Percentiles rank a stretch among this genome's conserved stretches.
Evolutionary conservation across 2,113 vertebrate genomes (phyloP).

Genomic region (Lanius collurio): DNA sequence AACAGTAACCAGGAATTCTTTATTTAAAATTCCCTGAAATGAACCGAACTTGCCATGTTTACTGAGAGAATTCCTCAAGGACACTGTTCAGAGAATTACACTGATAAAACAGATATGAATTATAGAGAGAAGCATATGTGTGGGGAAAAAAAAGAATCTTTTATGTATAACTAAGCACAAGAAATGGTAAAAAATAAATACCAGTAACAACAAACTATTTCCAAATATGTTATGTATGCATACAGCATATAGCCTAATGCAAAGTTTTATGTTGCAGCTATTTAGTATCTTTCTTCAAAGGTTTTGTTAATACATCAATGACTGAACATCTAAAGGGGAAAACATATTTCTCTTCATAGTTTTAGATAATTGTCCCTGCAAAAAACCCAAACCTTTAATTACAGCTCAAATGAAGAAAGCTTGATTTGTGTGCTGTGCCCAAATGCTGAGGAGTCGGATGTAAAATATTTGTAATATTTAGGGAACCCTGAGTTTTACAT

Average conservation of each 20-base stretch:
- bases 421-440: conserved; percentile 80
- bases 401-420: conserved; percentile 82
- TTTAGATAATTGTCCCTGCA: conserved; percentile 83
- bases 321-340: conserved; percentile 74
- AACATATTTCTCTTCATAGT: conserved; percentile 81
- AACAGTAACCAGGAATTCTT: background rate
- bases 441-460: conserved; percentile 84
- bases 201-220: conserved; percentile 25
- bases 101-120: conserved; percentile 70
- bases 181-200: conserved; percentile 60
- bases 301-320: conserved; percentile 74
- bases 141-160: background rate
- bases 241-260: conserved; percentile 30
- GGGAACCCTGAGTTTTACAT: conserved; percentile 96
- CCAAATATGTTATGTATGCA: conserved; percentile 32
- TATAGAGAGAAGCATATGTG: conserved; percentile 49
- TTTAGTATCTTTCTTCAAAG: conserved; percentile 70
- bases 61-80: conserved; percentile 43
- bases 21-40: background rate
- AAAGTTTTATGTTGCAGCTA: conserved; percentile 47
- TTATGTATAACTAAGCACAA: conserved; percentile 69
- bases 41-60: background rate
- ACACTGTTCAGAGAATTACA: conserved; percentile 62
- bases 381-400: conserved; percentile 84
- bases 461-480: conserved; percentile 95